Conservation (phyloP, 1,140 invertebrate genomes). For the Gonatopus flavifemur region DNA sequence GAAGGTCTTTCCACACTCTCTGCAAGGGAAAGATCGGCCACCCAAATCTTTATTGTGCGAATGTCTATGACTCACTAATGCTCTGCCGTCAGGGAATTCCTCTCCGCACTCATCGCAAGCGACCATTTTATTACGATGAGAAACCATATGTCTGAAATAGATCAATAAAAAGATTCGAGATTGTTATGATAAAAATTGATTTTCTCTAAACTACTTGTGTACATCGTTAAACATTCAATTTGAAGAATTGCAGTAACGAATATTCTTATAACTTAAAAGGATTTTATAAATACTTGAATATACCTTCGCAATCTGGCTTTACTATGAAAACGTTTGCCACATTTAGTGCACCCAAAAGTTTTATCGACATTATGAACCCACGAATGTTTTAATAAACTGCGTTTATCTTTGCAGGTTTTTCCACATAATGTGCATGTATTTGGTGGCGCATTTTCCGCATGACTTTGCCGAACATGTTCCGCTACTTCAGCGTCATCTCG, state of each 20-base stretch:
- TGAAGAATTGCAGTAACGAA: not conserved
- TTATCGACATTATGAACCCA: conserved; percentile 65
- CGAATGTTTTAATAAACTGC: conserved; percentile 69
- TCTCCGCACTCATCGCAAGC: conserved; percentile 71
- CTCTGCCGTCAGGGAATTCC: conserved; percentile 70
- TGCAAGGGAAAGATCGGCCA: conserved; percentile 78
- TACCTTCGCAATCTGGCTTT: conserved; percentile 63
- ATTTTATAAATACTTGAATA: not conserved
- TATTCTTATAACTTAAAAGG: too few species aligned
- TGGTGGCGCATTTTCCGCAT: conserved; percentile 61
- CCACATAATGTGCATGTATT: conserved; percentile 65
- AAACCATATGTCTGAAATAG: conserved; percentile 63
- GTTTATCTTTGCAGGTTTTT: conserved; percentile 68
- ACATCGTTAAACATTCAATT: not conserved
- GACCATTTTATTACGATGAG: conserved; percentile 70
- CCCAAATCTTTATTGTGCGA: conserved; percentile 64
- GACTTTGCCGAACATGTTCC: conserved; percentile 61
- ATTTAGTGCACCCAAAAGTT: conserved; percentile 65
- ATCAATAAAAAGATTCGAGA: too few species aligned
- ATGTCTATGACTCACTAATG: conserved; percentile 71
- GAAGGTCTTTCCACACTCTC: conserved; percentile 82
- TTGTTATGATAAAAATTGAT: too few species aligned
- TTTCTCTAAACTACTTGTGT: not conserved
- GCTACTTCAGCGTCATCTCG: conserved; percentile 60
- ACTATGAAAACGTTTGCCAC: conserved; percentile 71